phyloP scores from a whole-genome alignment of 2,888 invertebrate genomes.

The Chouioia cunea region DNA sequence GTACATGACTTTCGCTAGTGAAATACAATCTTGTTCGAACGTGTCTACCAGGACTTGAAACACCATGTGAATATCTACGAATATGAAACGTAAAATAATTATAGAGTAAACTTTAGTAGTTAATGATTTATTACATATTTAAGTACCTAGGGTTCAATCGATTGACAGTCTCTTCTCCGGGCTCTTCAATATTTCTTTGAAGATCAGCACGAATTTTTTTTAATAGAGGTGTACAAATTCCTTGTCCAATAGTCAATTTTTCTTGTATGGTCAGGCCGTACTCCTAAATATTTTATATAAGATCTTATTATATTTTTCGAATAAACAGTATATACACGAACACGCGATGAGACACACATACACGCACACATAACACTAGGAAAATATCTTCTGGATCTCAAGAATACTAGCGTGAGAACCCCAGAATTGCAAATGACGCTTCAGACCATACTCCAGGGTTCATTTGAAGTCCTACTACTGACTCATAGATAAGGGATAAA shows the following conservation, averaged over 20 bases:
- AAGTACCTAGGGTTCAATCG: constrained; percentile 89
- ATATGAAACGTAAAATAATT: constrained; percentile 1
- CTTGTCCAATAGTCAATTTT: constrained; percentile 96
- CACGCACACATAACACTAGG: too few relatives aligned
- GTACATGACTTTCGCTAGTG: constrained; percentile 99
- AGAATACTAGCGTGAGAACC: too few relatives aligned
- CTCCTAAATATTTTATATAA: constrained; percentile 75
- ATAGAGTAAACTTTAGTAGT: too few relatives aligned
- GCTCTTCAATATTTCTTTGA: constrained; percentile 92
- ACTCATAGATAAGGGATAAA: too few relatives aligned
- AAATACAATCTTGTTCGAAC: constrained; percentile 99
- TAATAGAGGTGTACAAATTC: constrained; percentile 95
- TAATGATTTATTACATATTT: too few relatives aligned
- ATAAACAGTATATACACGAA: too few relatives aligned
- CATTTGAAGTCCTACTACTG: too few relatives aligned
- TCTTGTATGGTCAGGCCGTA: constrained; percentile 96
- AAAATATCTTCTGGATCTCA: too few relatives aligned
- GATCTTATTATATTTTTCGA: background rate
- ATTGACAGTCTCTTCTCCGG: constrained; percentile 93
- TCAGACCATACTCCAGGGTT: too few relatives aligned
- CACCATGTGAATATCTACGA: constrained; percentile 92
- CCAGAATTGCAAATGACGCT: too few relatives aligned
- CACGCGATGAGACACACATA: too few relatives aligned
- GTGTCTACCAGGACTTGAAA: constrained; percentile 97
- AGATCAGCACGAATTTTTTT: constrained; percentile 96